Conservation (phyloP, 2,113 vertebrate species). For the Micronisus gabar region DNA sequence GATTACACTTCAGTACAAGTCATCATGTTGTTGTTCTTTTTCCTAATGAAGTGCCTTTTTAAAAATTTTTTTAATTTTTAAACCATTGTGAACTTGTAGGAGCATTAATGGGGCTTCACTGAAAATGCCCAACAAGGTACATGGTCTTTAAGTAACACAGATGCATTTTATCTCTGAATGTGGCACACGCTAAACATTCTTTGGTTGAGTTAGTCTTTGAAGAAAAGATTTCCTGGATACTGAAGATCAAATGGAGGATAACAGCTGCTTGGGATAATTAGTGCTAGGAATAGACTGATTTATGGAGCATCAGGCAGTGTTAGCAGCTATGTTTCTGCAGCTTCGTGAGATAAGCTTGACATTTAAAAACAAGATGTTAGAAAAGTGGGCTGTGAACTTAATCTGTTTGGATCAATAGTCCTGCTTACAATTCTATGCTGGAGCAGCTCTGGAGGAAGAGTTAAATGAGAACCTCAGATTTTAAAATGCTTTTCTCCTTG, state of each 20-base stretch:
- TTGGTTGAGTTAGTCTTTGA: constrained; percentile 7
- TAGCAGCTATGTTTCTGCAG: constrained; percentile 2
- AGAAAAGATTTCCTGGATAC: constrained; percentile 49
- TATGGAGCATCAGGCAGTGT: constrained; percentile 32
- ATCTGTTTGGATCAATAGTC: background rate
- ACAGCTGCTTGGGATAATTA: constrained; percentile 50
- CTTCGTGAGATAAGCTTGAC: constrained; percentile 1
- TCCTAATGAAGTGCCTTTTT: background rate
- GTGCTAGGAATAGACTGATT: constrained; percentile 44
- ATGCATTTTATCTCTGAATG: constrained; percentile 15
- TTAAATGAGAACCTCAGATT: background rate
- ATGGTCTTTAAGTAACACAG: background rate
- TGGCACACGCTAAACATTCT: background rate
- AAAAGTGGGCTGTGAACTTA: constrained; percentile 2
- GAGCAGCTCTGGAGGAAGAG: background rate
- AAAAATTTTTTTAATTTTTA: background rate
- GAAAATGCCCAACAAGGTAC: background rate
- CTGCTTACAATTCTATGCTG: background rate
- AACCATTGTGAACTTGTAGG: background rate
- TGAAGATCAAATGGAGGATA: constrained; percentile 31
- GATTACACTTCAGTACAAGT: background rate
- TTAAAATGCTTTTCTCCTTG: background rate
- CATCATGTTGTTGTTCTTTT: background rate
- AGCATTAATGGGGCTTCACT: background rate
- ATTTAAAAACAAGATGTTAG: constrained; percentile 40